Percentiles rank a stretch among this genome's conserved stretches.
These are phyloP conservation scores for Aepyceros melampus DNA, from an alignment of 2,113 vertebrate species.

Conservation along the genomic window DNA sequence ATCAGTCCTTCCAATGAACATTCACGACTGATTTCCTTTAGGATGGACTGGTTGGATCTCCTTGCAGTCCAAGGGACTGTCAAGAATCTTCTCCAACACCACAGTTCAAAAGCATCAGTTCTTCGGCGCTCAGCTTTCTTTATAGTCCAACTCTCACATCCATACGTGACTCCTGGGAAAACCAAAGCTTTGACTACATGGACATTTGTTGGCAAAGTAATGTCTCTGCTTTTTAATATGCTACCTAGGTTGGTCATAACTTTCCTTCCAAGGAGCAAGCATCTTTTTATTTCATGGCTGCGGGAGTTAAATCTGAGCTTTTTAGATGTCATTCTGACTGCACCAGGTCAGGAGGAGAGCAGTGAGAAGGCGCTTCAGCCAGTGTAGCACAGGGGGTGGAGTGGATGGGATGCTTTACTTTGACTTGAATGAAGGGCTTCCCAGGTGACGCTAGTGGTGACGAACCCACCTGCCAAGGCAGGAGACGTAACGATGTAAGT, in stretches of 20 bases:
- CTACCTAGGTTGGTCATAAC: background rate
- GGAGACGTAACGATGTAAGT: rapidly evolving
- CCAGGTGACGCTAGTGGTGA: rapidly evolving
- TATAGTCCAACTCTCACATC: background rate
- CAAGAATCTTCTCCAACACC: background rate
- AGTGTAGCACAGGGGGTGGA: background rate
- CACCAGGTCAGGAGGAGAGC: background rate
- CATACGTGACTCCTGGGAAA: background rate
- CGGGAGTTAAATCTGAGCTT: background rate
- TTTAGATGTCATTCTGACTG: no score
- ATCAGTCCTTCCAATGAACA: no score
- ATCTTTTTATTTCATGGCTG: background rate
- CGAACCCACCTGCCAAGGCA: background rate
- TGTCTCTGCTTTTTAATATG: background rate
- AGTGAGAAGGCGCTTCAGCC: background rate
- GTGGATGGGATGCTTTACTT: background rate
- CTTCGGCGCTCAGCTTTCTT: background rate
- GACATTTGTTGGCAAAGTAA: background rate
- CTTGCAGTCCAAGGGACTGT: background rate
- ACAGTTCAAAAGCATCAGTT: background rate
- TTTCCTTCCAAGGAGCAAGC: background rate
- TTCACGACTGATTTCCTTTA: no score
- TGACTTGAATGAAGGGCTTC: background rate
- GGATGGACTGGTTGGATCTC: no score
- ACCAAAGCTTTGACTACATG: background rate